Base-by-base conservation (phyloP, 2,888 invertebrate genomes). In the Diadegma fenestrale region DNA sequence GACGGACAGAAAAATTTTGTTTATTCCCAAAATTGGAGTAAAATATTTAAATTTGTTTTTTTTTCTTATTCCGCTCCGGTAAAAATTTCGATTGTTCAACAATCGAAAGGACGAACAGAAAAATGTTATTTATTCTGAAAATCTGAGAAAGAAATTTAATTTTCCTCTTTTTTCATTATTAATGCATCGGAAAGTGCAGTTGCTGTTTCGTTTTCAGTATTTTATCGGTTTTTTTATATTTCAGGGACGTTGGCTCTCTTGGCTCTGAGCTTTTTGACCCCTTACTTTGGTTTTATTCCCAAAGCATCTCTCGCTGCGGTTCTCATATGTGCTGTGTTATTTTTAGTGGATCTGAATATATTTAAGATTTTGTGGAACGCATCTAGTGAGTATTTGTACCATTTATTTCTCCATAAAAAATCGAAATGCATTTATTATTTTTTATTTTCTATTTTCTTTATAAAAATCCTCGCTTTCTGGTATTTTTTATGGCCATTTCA, bases 261-360 rank as follows among this genome's bases (percentile, higher is more conserved):
- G 88, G 98, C 98, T 0, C 94, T 99, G 71, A 96, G 96, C 87
- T 97, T 98, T 91, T 94, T 99, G 80, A 98, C 99, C 1, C 97
- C 97, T 1, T 97, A 97, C 92, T 99, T 99, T 94, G 97, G 96
- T 93, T 98, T 95, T 93, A 98, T 98, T 88, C 98, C 98, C 1
- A 96, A 96, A 91, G 96, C 99, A 0, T 96, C 98, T 0, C 95
- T 99, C 37, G 96, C 98, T 0, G 97, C 98, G 0, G 97, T 99
- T 71, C 96, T 99, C 87, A 98, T 99, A 86, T 96, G 97, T 88
- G 98, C 99, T 8, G 98, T 99, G 14, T 93, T 97, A 78, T 97
- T 97, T 91, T 96, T 98, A 96, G 96, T 96, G 76, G 96, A 96
- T 89, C 88, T 95, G 76, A 89, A 93, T 72, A 95, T 95, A 2